Conservation (phyloP, 2,888 invertebrate species). For the Saturnia japonica region DNA sequence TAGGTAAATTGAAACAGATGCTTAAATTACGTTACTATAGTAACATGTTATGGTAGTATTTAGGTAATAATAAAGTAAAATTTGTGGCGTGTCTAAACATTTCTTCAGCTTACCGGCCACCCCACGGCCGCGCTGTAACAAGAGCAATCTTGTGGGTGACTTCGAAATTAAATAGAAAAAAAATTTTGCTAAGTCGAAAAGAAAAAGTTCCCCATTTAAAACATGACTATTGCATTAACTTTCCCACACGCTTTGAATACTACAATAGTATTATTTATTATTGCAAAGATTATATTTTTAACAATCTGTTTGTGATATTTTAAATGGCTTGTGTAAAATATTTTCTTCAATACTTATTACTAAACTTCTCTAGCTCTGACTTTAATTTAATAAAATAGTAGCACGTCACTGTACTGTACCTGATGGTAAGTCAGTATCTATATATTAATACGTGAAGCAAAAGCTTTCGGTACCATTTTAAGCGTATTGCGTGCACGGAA, state of each 20-base stretch:
- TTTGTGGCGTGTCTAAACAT: constrained; percentile 33
- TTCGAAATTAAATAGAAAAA: constrained; percentile 60
- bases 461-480: too few relatives aligned
- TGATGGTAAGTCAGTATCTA: too few relatives aligned
- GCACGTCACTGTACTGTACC: too few relatives aligned
- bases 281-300: constrained; percentile 26
- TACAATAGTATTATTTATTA: constrained; percentile 8
- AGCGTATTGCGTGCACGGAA: too few relatives aligned
- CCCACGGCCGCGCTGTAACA: constrained; percentile 55
- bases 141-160: constrained; percentile 75
- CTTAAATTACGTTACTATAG: too few relatives aligned
- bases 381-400: too few relatives aligned
- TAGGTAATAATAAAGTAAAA: neutral
- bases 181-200: constrained; percentile 40
- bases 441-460: too few relatives aligned
- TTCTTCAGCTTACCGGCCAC: constrained; percentile 47
- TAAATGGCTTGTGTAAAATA: neutral
- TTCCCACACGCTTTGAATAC: constrained; percentile 24
- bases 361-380: neutral
- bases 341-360: neutral
- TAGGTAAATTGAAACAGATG: too few relatives aligned
- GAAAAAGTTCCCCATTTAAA: constrained; percentile 51
- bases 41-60: neutral
- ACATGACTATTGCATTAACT: constrained; percentile 75
- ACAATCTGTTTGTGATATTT: constrained; percentile 14